Evolutionary conservation across 1,140 invertebrate genomes (phyloP), one percentile per base, ranked within the genome.

Genomic region (Saccostrea echinata): DNA sequence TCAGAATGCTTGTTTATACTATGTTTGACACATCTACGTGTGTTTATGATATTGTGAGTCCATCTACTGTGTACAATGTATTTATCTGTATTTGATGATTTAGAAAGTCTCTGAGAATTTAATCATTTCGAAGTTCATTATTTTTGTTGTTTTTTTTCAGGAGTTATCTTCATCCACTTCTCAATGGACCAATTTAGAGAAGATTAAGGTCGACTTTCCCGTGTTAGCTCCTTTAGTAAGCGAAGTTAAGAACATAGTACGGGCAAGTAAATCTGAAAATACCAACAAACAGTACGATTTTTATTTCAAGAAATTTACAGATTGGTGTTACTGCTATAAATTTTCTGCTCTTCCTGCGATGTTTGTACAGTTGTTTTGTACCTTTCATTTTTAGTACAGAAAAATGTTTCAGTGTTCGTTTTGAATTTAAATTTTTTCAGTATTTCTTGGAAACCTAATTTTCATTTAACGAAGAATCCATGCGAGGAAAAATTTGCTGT

Each of bases 401-500:
- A 68, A 68, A 68, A 27, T n/a, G 24, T 24, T 68, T 68, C 64
- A 30, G 64, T 68, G 21, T 68, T n/a, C 27, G 64, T 68, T 68
- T 27, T 68, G 21, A 68, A 68, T 68, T 68, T n/a, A 24, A 68
- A 9, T 27, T 68, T 68, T 68, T 68, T 68, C 64, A 68, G 64
- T n/a, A 68, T 24, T 68, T 24, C 24, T 24, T 68, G 64, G 64
- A 68, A 68, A 68, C 21, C 24, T 27, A 68, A 68, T 24, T 68
- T 27, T 68, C 64, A 68, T 68, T 27, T 68, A 11, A 12, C 2
- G 12, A 68, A 68, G 24, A 68, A 24, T 68, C 64, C 64, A 9
- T 68, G n/a, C 11, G 64, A 68, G 64, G 24, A 68, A 27, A 68
- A 68, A 12, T 68, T 68, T 68, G 64, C 24, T 24, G 11, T 68